Evolutionary conservation across 35 echinoderm and acorn worm genomes (phyloP).

Genomic region (Patiria miniata): DNA sequence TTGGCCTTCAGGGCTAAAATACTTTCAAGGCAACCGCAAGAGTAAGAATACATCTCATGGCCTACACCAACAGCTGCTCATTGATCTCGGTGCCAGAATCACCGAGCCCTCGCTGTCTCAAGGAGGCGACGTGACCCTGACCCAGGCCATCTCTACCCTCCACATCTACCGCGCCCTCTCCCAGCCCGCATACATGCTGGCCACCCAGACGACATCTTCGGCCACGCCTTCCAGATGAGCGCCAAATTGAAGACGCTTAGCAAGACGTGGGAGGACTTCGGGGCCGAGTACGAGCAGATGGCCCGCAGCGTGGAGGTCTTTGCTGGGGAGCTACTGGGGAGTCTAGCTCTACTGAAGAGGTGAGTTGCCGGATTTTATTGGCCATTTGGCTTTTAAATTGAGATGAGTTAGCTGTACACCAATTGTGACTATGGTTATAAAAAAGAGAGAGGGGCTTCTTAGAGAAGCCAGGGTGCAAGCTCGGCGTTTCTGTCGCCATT

Average conservation of each 20-base stretch:
- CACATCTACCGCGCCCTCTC: conserved; percentile 15
- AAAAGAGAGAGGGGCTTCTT: too few species aligned
- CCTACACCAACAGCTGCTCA: not conserved
- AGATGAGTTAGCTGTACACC: too few species aligned
- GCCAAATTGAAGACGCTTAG: not conserved
- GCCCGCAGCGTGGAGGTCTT: not conserved
- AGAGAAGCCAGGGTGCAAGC: too few species aligned
- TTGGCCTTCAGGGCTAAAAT: too few species aligned
- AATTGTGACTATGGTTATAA: too few species aligned
- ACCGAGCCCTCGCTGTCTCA: not conserved
- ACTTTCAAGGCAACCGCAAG: too few species aligned
- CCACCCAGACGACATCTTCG: conserved; percentile 9
- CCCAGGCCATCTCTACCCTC: not conserved
- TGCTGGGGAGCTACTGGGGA: conserved; percentile 1
- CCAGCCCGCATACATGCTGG: conserved; percentile 1
- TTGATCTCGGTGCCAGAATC: not conserved
- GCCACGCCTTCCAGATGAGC: conserved; percentile 5
- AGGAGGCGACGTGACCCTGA: not conserved
- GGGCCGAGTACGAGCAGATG: conserved; percentile 20
- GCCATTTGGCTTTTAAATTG: too few species aligned
- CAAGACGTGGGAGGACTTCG: not conserved
- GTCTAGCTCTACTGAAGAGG: conserved; percentile 19
- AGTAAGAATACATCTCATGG: too few species aligned
- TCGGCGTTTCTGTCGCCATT: too few species aligned
- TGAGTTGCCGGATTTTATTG: not conserved